Base-by-base conservation (phyloP, 2,113 vertebrate genomes). In the Eolophus roseicapilla region DNA sequence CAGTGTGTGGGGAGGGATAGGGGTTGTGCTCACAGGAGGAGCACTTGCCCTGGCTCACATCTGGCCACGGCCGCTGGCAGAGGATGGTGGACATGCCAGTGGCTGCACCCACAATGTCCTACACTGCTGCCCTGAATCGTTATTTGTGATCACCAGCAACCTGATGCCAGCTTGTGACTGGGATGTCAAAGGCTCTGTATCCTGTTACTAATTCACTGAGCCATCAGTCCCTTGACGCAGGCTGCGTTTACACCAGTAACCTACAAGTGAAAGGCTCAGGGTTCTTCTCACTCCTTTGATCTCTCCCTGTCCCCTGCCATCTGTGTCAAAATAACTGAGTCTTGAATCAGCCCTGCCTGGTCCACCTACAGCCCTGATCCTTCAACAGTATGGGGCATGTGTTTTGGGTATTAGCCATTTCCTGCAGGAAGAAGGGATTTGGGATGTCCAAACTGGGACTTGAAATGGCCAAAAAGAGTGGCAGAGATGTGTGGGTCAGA, bases 211-310 rank as follows among this genome's bases (percentile, higher is more conserved):
- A 95, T 90, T 73, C 85, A 80, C 64, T 77, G 50, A 93, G 60
- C 75, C 68, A 85, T 11, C 75, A 27, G 67, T 33, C 59, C 68
- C 46, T 76, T 33, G 50, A 49, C 63, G 29, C 62, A 91, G 59
- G 50, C 65, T 83, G 92, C 41, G 86, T 95, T 94, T 94, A 92
- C 49, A 92, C 73, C 70, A 91, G 29, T 84, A 88, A 94, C 92
- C 92, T 88, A 78, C 79, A 81, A 94, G 85, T 47, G 86, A 93
- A 96, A 88, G 68, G 82, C 86, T 92, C 73, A 52, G 59, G 21
- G 17, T 65, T 52, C 77, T 88, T 67, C 65, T 82, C 69, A 82
- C 17, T 71, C 88, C 55, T 44, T 57, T 77, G 71, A 86, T 74
- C 71, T 85, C 55, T 88, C 64, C 68, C 41, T 29, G 41, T 69